Evolutionary conservation across 2,888 invertebrate genomes (phyloP).

Genomic region (Clistopyga incitator): DNA sequence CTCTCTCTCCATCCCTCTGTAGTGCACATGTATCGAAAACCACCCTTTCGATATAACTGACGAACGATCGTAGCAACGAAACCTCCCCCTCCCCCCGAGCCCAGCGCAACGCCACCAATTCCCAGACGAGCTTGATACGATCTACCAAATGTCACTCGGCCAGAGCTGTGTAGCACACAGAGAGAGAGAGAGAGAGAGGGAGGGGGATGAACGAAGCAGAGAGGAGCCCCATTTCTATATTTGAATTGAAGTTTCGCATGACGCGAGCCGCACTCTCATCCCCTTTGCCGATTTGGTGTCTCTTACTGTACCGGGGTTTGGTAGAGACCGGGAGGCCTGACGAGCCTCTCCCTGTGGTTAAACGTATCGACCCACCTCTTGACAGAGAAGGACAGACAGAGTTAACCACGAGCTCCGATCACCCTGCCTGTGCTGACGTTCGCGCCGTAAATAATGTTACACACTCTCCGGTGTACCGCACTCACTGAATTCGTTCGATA

Average conservation of each 20-base stretch:
- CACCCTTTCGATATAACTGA: slow-evolving; percentile 47
- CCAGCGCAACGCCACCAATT: slow-evolving; percentile 69
- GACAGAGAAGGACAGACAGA: slow-evolving; percentile 28
- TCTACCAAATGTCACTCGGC: slow-evolving; percentile 82
- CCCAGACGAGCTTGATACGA: slow-evolving; percentile 75
- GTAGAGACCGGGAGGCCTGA: slow-evolving; percentile 20
- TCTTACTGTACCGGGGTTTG: slow-evolving; percentile 25
- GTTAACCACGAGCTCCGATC: slow-evolving; percentile 52
- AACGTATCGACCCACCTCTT: slow-evolving; percentile 55
- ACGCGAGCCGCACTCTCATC: slow-evolving; percentile 46
- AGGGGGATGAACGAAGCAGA: slow-evolving; percentile 73
- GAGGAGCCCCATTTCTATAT: slow-evolving; percentile 67
- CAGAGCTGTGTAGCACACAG: slow-evolving; percentile 84
- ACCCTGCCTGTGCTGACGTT: slow-evolving; percentile 55
- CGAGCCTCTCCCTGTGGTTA: slow-evolving; percentile 56
- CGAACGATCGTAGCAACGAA: slow-evolving; percentile 55
- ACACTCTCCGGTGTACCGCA: slow-evolving; percentile 38
- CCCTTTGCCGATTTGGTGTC: slow-evolving; percentile 37
- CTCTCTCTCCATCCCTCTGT: neutral
- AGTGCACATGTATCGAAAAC: slow-evolving; percentile 44
- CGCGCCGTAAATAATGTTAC: slow-evolving; percentile 62
- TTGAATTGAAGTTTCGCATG: slow-evolving; percentile 69
- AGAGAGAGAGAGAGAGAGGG: slow-evolving; percentile 39
- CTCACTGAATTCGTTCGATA: slow-evolving; percentile 52
- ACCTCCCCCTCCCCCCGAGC: slow-evolving; percentile 42